Conservation (phyloP, 2,888 invertebrate genomes). For the Lapara coniferarum region DNA sequence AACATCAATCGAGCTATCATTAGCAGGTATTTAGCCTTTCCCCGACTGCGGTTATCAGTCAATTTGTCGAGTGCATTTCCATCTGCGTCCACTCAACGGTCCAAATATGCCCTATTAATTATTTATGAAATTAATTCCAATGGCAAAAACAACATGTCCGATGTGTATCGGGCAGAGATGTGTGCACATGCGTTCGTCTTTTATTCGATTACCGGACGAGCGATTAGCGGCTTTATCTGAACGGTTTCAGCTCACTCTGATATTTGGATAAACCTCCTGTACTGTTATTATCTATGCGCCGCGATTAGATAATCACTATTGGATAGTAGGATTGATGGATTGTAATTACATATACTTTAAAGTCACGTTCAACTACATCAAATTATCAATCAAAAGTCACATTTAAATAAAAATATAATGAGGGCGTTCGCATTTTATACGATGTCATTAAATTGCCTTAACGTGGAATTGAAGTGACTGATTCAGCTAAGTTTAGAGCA, state of each 20-base stretch:
- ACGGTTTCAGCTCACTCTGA: slow-evolving; percentile 27
- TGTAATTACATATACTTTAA: too few relatives aligned
- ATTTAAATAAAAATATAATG: slow-evolving; percentile 36
- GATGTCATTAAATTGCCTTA: slow-evolving; percentile 41
- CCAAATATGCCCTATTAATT: slow-evolving; percentile 76
- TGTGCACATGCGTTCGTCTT: slow-evolving; percentile 52
- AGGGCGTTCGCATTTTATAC: slow-evolving; percentile 40
- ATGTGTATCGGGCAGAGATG: slow-evolving; percentile 49
- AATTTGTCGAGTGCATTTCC: slow-evolving; percentile 81
- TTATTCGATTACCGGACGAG: slow-evolving; percentile 68
- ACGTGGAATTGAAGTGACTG: slow-evolving; percentile 45
- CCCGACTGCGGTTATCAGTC: slow-evolving; percentile 79
- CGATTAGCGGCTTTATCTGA: slow-evolving; percentile 45
- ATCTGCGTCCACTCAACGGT: slow-evolving; percentile 69
- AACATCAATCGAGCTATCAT: slow-evolving; percentile 74
- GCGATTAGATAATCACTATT: neutral
- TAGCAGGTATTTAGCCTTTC: slow-evolving; percentile 81
- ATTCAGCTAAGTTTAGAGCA: slow-evolving; percentile 61
- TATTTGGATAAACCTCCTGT: slow-evolving; percentile 9
- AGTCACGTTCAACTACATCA: too few relatives aligned
- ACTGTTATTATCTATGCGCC: neutral
- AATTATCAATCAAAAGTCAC: slow-evolving; percentile 13
- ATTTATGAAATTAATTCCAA: slow-evolving; percentile 79
- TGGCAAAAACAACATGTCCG: slow-evolving; percentile 68
- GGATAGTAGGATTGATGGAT: neutral